phyloP scores from a whole-genome alignment of 1,140 invertebrate genomes.

The Whitmania pigra region DNA sequence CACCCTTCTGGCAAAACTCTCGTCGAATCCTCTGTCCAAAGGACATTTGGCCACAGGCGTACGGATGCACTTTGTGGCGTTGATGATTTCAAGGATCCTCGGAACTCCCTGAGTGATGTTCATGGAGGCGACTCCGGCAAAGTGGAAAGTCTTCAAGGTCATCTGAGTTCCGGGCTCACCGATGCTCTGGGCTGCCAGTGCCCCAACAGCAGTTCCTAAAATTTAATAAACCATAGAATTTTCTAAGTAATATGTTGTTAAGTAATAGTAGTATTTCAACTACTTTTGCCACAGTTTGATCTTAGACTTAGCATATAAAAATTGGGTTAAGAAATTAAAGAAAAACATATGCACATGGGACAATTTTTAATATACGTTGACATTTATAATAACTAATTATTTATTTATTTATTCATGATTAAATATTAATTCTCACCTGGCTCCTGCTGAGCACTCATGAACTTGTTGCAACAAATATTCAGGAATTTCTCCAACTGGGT shows the following conservation, averaged over 20 bases:
- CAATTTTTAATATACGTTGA: too few species aligned
- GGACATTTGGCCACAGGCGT: slow-evolving; percentile 90
- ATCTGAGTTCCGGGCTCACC: slow-evolving; percentile 99
- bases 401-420: too few species aligned
- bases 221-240: too few species aligned
- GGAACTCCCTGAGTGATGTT: slow-evolving; percentile 83
- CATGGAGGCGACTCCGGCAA: slow-evolving; percentile 99
- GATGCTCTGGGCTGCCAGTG: slow-evolving; percentile 92
- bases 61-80: slow-evolving; percentile 83
- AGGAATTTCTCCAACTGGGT: slow-evolving; percentile 73
- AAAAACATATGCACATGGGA: too few species aligned
- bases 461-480: slow-evolving; percentile 69
- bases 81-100: slow-evolving; percentile 95
- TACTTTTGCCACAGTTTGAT: too few species aligned
- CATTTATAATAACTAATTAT: too few species aligned
- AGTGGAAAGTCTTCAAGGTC: slow-evolving; percentile 99
- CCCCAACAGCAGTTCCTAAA: slow-evolving; percentile 76
- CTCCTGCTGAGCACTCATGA: slow-evolving; percentile 71
- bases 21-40: slow-evolving; percentile 45
- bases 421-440: slow-evolving; percentile 51
- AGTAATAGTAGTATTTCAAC: too few species aligned
- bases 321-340: too few species aligned
- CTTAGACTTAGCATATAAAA: too few species aligned
- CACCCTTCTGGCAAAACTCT: slow-evolving; percentile 68
- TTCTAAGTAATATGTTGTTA: too few species aligned